Conservation (phyloP, 2,113 vertebrate genomes). For the Neomonachus schauinslandi region DNA sequence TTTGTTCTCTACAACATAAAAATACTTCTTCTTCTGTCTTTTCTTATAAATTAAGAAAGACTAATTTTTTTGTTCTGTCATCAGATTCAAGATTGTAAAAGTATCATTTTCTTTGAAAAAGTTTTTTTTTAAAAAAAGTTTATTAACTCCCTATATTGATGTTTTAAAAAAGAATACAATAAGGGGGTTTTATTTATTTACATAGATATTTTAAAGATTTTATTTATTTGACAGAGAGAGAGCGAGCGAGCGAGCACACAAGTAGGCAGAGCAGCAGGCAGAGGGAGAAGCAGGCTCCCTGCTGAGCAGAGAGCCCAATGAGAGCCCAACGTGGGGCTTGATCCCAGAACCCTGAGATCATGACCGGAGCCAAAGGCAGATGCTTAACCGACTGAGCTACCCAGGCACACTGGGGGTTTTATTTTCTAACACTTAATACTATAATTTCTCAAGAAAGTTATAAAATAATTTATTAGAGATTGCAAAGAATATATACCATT, state of each 20-base stretch:
- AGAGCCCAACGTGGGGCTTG: too few relatives aligned
- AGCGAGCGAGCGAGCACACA: too few relatives aligned
- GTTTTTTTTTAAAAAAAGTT: neutral
- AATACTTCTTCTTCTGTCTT: neutral
- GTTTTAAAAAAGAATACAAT: neutral
- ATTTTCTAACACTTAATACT: neutral
- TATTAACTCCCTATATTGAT: neutral
- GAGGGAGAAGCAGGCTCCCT: too few relatives aligned
- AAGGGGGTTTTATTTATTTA: neutral
- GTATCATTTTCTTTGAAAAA: conserved; percentile 17
- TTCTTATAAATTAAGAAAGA: neutral
- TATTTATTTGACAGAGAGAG: too few relatives aligned
- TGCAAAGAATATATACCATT: neutral
- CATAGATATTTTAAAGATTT: too few relatives aligned
- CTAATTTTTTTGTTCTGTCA: neutral
- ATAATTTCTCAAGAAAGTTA: neutral
- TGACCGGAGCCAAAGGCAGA: too few relatives aligned
- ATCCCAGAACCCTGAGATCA: too few relatives aligned
- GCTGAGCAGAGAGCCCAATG: too few relatives aligned
- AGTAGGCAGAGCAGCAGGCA: too few relatives aligned
- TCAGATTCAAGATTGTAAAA: neutral
- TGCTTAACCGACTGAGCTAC: too few relatives aligned
- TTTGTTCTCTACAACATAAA: conserved; percentile 27
- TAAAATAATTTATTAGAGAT: conserved; percentile 14
- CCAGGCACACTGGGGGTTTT: neutral